Conservation (phyloP, 2,888 invertebrate species). For the Myathropa florea region DNA sequence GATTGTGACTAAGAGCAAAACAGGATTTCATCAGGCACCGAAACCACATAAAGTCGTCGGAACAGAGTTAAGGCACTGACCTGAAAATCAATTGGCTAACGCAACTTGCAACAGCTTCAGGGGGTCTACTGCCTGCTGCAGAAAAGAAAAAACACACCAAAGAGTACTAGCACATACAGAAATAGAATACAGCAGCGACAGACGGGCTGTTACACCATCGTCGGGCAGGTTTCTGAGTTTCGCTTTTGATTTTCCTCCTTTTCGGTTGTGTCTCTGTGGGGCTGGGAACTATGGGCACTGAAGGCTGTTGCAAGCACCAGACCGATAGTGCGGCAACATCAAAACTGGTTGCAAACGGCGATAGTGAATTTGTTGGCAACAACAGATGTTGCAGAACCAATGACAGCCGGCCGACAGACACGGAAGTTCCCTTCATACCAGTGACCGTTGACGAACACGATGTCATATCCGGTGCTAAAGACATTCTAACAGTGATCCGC, state of each 20-base stretch:
- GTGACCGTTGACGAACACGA: constrained; percentile 86
- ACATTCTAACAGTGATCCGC: constrained; percentile 86
- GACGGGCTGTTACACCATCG: constrained; percentile 35
- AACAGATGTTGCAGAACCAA: constrained; percentile 35
- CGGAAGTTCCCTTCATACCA: constrained; percentile 80
- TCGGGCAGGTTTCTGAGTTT: constrained; percentile 28
- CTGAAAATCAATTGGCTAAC: constrained; percentile 37
- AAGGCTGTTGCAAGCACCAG: constrained; percentile 62
- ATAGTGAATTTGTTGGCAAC: not conserved
- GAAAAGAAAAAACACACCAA: not conserved
- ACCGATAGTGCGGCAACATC: constrained; percentile 45
- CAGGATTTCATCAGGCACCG: constrained; percentile 22
- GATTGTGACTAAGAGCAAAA: not conserved
- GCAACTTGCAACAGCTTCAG: constrained; percentile 3
- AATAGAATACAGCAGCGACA: constrained; percentile 27
- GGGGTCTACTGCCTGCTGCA: not conserved
- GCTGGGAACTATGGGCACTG: constrained; percentile 57
- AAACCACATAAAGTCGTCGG: not conserved
- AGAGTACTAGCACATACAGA: not conserved
- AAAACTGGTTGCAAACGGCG: constrained; percentile 12
- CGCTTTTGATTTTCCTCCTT: constrained; percentile 23
- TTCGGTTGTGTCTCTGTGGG: not conserved
- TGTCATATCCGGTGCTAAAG: constrained; percentile 85
- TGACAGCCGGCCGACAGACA: constrained; percentile 15
- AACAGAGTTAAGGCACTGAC: not conserved